phyloP scores from a whole-genome alignment of 1,140 invertebrate species.

The Lepidotrigona ventralis region DNA sequence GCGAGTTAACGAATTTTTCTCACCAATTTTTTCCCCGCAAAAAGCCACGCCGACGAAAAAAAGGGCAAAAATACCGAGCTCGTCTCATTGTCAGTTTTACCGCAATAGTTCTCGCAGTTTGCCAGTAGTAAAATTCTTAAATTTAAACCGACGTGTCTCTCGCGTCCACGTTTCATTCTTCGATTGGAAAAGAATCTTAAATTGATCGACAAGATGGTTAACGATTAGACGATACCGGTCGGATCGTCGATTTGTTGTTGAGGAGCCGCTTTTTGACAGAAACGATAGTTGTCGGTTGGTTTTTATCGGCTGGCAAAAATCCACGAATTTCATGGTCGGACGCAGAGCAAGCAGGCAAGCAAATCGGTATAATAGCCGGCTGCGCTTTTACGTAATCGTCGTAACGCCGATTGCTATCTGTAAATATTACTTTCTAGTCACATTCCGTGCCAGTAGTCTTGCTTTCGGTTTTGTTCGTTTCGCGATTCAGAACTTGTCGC shows the following conservation, averaged over 20 bases:
- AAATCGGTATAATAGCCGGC: conserved; percentile 55
- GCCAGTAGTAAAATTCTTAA: conserved; percentile 41
- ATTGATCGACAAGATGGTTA: conserved; percentile 16
- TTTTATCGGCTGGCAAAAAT: conserved; percentile 54
- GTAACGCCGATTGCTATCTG: conserved; percentile 28
- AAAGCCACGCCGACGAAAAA: not conserved
- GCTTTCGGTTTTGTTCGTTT: not conserved
- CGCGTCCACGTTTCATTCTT: not conserved
- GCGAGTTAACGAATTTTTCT: conserved; percentile 15
- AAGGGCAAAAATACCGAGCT: not conserved
- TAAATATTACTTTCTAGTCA: conserved; percentile 63
- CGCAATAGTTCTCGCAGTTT: conserved; percentile 35
- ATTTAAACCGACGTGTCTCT: conserved; percentile 18
- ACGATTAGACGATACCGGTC: conserved; percentile 30
- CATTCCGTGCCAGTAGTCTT: conserved; percentile 52
- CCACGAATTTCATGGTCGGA: conserved; percentile 61
- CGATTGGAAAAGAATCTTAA: conserved; percentile 6
- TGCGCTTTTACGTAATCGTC: conserved; percentile 57
- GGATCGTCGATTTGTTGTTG: not conserved
- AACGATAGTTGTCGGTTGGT: conserved; percentile 25
- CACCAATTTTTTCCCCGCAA: not conserved
- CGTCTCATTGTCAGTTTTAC: conserved; percentile 19
- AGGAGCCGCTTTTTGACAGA: conserved; percentile 30
- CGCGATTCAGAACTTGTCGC: not conserved
- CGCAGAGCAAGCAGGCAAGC: conserved; percentile 59